Evolutionary conservation across 2,888 invertebrate species (phyloP).

Genomic region (Brassicogethes aeneus): DNA sequence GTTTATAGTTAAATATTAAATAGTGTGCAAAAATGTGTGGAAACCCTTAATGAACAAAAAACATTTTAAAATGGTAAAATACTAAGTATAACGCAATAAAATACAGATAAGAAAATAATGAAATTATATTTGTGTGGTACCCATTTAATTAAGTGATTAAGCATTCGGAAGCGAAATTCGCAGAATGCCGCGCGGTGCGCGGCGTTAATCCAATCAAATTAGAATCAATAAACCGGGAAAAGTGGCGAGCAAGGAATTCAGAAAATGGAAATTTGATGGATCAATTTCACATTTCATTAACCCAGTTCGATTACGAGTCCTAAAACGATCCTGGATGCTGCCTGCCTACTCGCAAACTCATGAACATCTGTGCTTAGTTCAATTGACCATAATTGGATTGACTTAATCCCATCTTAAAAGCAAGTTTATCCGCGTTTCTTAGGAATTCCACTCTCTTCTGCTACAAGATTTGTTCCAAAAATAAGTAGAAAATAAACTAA

Average conservation of each 20-base stretch:
- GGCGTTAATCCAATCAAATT: background rate
- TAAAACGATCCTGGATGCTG: background rate
- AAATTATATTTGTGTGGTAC: too few relatives aligned
- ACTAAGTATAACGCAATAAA: too few relatives aligned
- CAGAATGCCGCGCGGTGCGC: too few relatives aligned
- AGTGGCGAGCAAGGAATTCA: background rate
- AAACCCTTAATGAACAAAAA: too few relatives aligned
- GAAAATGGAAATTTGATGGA: background rate
- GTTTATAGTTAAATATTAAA: too few relatives aligned
- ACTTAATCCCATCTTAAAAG: constrained; percentile 15
- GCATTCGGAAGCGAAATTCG: too few relatives aligned
- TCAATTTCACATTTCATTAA: constrained; percentile 21
- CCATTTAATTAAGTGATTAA: too few relatives aligned
- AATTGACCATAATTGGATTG: constrained; percentile 20
- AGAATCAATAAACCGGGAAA: constrained; percentile 1
- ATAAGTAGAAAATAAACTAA: too few relatives aligned
- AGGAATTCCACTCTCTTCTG: constrained; percentile 16
- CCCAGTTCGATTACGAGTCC: constrained; percentile 13
- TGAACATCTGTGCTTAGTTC: constrained; percentile 13
- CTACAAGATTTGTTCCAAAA: too few relatives aligned
- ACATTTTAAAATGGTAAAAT: too few relatives aligned
- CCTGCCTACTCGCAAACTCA: constrained; percentile 9
- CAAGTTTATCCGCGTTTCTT: constrained; percentile 12
- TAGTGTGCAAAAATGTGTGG: too few relatives aligned
- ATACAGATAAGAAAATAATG: too few relatives aligned